These are phyloP conservation scores for Aphrophora alni DNA, from an alignment of 2,888 invertebrate species.

Conservation along the genomic window DNA sequence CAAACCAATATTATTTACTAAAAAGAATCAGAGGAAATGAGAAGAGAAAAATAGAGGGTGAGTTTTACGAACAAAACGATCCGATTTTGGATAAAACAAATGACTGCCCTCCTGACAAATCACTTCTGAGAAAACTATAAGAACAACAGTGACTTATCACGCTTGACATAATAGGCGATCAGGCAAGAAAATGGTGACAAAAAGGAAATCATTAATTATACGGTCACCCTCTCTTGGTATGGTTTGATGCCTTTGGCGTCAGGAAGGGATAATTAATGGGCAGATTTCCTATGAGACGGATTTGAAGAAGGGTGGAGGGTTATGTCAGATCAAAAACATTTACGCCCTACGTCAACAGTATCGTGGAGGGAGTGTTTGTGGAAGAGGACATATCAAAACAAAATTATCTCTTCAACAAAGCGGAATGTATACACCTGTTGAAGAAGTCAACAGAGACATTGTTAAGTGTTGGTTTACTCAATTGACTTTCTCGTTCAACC, in stretches of 20 bases:
- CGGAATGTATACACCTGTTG: too few species aligned
- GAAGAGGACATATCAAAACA: too few species aligned
- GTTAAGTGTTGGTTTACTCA: too few species aligned
- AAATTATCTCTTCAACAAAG: too few species aligned
- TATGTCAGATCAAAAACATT: too few species aligned
- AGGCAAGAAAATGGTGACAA: neutral
- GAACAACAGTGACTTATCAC: neutral
- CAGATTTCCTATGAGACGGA: neutral
- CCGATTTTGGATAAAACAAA: neutral
- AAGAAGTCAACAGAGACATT: too few species aligned
- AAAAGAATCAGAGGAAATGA: too few species aligned
- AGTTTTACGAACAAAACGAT: too few species aligned
- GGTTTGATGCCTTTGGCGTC: neutral
- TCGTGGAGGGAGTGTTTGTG: neutral
- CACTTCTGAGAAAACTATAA: constrained; percentile 2
- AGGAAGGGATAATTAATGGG: neutral
- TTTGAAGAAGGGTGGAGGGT: neutral
- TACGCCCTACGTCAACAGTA: neutral
- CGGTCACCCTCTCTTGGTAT: neutral
- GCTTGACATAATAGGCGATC: neutral
- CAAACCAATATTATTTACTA: too few species aligned
- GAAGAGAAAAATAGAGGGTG: too few species aligned
- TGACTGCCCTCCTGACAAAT: neutral
- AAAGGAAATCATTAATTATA: neutral
- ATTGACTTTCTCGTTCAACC: too few species aligned